Conservation (phyloP, 2,113 vertebrate genomes). For the Echinops telfairi region DNA sequence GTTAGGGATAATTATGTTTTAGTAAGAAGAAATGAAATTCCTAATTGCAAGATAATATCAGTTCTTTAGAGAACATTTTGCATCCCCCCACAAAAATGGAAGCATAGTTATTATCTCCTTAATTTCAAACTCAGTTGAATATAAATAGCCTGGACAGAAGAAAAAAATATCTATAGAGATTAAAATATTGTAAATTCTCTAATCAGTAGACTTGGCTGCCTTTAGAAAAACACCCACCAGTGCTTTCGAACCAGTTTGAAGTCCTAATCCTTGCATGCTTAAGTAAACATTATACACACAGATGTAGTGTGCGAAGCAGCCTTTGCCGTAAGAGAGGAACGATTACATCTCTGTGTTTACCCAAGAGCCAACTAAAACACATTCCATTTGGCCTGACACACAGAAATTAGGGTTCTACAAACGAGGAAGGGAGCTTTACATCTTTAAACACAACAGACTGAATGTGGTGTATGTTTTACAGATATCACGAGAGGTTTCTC, state of each 20-base stretch:
- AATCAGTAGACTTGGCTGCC: constrained; percentile 39
- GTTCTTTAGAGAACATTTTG: constrained; percentile 62
- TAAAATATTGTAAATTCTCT: constrained; percentile 56
- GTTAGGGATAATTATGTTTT: constrained; percentile 76
- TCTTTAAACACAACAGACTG: constrained; percentile 52
- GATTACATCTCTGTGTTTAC: constrained; percentile 68
- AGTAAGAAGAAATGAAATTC: constrained; percentile 67
- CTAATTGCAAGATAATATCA: constrained; percentile 73
- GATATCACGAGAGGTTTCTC: constrained; percentile 50
- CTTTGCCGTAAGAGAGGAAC: constrained; percentile 54
- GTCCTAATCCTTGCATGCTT: constrained; percentile 23
- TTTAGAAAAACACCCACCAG: constrained; percentile 40
- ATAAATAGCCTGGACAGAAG: constrained; percentile 71
- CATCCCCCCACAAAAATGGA: constrained; percentile 39
- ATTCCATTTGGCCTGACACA: constrained; percentile 73
- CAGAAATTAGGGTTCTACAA: constrained; percentile 58
- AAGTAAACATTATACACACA: constrained; percentile 52
- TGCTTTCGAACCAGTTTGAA: constrained; percentile 50
- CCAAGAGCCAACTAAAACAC: constrained; percentile 64
- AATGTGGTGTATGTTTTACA: constrained; percentile 47
- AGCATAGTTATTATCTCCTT: constrained; percentile 29
- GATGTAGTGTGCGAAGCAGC: constrained; percentile 49
- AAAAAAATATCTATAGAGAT: constrained; percentile 54
- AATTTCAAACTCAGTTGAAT: constrained; percentile 66
- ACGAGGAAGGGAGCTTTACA: constrained; percentile 48